Base-by-base conservation (phyloP, 2,797 vertebrate species). In the Cottoperca gobio region DNA sequence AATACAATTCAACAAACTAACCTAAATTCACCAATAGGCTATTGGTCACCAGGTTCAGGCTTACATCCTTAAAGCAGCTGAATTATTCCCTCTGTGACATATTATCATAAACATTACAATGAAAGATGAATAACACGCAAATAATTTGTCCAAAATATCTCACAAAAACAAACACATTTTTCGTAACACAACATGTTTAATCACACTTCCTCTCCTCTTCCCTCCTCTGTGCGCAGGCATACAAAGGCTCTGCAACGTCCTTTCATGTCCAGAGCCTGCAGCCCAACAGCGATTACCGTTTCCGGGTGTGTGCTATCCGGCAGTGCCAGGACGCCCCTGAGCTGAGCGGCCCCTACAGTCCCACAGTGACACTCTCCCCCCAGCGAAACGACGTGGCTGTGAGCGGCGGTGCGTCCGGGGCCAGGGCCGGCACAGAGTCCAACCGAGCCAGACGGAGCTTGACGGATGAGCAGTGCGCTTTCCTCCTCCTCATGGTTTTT, bases 401-500 rank as follows among this genome's bases (percentile, higher is more conserved):
- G 23, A 85, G 94, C 42, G 84, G 92, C 87, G 86, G 92, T 62
- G 81, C 79, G 52, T 86, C 94, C 71, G 74, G 89, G 6, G 80
- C 92, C 81, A 78, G 94, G 86, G 91, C 95, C 84, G 67, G 92
- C 78, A 64, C 92, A 3, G 96, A 96, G 81, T 91, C 88, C 63
- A 86, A 86, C 80, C 94, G 96, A 87, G 89, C 94, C 81, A 87
- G 91, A 73, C 95, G 95, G 82, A 95, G 96, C 45, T 94, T 99
- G 40, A 98, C 95, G 0, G 97, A 99, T 5, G 97, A 99, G 93
- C 97, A 97, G 94, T 99, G 97, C 42, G 97, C 98, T 6, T 97
- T 97, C 48, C 95, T 99, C 91, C 97, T 99, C 93, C 97, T 99
- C 81, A 97, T 96, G 93, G 94, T 97, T 31, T 98, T 99, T 23